These are phyloP conservation scores for Yponomeuta sedellus DNA, from an alignment of 2,888 invertebrate genomes.

Conservation along the genomic window DNA sequence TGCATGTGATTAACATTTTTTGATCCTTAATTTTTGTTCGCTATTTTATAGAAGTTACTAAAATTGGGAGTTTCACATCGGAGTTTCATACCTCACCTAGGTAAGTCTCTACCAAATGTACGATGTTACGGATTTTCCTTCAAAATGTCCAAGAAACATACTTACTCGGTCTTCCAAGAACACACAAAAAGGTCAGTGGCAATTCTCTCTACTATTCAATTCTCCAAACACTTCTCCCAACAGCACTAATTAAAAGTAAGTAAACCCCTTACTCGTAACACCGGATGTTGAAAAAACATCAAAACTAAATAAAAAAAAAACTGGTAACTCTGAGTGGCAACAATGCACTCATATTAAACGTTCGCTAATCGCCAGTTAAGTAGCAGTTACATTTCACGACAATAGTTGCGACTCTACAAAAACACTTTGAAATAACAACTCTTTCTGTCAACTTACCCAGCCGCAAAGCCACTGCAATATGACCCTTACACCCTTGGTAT, in stretches of 20 bases:
- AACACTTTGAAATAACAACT: not conserved
- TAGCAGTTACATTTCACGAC: slow-evolving; percentile 11
- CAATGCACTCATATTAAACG: slow-evolving; percentile 6
- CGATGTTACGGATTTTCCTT: no score
- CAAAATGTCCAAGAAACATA: no score
- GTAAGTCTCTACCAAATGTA: no score
- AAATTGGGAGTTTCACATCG: no score
- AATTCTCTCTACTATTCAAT: not conserved
- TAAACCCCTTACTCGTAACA: not conserved
- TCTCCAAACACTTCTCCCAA: not conserved
- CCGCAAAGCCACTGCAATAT: not conserved
- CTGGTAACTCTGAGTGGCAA: not conserved
- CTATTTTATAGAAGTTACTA: no score
- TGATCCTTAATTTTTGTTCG: no score
- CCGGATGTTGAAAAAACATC: slow-evolving; percentile 10
- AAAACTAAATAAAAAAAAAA: not conserved
- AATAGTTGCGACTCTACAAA: not conserved
- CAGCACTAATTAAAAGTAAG: not conserved
- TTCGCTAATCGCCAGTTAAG: slow-evolving; percentile 6
- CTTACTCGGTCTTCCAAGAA: not conserved
- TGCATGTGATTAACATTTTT: no score
- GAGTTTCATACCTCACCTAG: no score
- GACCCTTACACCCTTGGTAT: not conserved
- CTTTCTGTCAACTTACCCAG: not conserved
- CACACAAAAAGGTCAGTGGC: not conserved